Evolutionary conservation across 2,797 vertebrate genomes (phyloP).

Genomic region (Rhinophrynus dorsalis): DNA sequence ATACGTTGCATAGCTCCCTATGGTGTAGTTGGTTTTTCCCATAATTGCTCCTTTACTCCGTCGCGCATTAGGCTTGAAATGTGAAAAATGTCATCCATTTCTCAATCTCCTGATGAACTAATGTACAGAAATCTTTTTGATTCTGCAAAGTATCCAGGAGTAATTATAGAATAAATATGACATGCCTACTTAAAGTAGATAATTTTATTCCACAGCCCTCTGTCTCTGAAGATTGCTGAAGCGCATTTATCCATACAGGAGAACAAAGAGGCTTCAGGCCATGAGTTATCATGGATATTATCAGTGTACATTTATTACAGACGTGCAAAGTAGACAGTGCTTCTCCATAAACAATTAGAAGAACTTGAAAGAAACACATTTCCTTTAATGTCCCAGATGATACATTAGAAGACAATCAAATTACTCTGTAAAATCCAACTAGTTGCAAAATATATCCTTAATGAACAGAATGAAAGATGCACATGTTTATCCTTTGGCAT

Average conservation of each 20-base stretch:
- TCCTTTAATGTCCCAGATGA: constrained; percentile 28
- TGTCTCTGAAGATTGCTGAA: neutral
- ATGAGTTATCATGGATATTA: neutral
- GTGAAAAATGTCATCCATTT: too few species aligned
- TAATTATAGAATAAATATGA: too few species aligned
- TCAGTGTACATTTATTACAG: neutral
- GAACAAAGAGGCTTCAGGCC: neutral
- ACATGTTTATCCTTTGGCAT: constrained; percentile 26
- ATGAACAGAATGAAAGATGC: constrained; percentile 27
- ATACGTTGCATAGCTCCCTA: too few species aligned
- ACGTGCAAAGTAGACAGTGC: neutral
- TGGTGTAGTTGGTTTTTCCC: too few species aligned
- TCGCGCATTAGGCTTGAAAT: too few species aligned
- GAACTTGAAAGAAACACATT: constrained; percentile 31
- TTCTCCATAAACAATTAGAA: neutral
- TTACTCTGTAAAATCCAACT: constrained; percentile 15
- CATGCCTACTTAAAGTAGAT: too few species aligned
- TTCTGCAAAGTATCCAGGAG: too few species aligned
- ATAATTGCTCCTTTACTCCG: too few species aligned
- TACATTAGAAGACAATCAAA: constrained; percentile 13
- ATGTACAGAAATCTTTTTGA: too few species aligned
- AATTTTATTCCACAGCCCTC: neutral
- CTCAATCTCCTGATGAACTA: too few species aligned
- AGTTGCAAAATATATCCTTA: constrained; percentile 15
- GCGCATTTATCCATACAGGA: neutral